These are phyloP conservation scores for Zoanthus sociatus DNA, from an alignment of 92 coral and sea anemone species.

Conservation along the genomic window DNA sequence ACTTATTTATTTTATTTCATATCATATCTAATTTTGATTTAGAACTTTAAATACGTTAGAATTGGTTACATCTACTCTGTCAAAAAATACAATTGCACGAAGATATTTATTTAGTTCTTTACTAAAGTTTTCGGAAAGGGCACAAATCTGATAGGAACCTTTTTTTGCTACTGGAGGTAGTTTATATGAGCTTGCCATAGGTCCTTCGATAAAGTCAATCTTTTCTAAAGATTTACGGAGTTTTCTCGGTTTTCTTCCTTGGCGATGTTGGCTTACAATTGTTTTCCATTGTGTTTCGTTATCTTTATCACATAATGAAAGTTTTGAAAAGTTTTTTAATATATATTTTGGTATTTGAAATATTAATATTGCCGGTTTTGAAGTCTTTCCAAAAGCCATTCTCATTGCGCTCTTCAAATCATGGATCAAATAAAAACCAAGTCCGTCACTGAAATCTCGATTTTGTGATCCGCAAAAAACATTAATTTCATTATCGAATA, in stretches of 20 bases:
- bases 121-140: conserved; percentile 60
- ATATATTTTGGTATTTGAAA: conserved; percentile 33
- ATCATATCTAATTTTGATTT: too few relatives aligned
- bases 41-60: too few relatives aligned
- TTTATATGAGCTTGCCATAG: conserved; percentile 41
- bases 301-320: conserved; percentile 7
- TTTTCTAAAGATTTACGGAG: conserved; percentile 56
- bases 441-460: conserved; percentile 70
- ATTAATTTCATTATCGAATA: conserved; percentile 54
- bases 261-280: conserved; percentile 61
- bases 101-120: conserved; percentile 21
- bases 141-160: conserved; percentile 51
- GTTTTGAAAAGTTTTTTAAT: not conserved
- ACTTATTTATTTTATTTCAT: too few relatives aligned
- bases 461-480: conserved; percentile 52
- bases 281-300: conserved; percentile 48
- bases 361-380: conserved; percentile 65
- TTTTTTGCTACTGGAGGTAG: conserved; percentile 15
- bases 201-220: conserved; percentile 70
- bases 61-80: too few relatives aligned
- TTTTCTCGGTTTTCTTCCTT: conserved; percentile 50
- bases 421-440: conserved; percentile 63
- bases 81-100: conserved; percentile 18
- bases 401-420: conserved; percentile 31
- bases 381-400: conserved; percentile 64